Evolutionary conservation across 2,888 invertebrate species (phyloP).

Genomic region (Cerceris ruficornis): DNA sequence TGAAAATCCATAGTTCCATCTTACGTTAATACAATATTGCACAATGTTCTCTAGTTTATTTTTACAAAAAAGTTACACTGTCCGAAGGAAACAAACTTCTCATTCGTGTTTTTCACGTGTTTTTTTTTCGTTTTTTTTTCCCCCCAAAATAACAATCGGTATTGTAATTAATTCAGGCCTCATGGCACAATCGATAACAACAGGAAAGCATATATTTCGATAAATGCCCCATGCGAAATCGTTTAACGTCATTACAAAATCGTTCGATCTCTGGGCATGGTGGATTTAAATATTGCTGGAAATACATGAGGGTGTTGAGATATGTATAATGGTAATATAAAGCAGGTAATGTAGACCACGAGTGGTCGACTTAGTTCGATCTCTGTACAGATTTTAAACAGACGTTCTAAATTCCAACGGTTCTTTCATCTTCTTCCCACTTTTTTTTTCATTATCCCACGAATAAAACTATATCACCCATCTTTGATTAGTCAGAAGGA

Average conservation of each 20-base stretch:
- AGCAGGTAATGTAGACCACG: conserved; percentile 58
- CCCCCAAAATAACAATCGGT: conserved; percentile 10
- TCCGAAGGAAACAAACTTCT: conserved; percentile 33
- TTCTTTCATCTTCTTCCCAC: conserved; percentile 10
- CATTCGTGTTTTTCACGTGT: conserved; percentile 7
- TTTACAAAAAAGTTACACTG: conserved; percentile 28
- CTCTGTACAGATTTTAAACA: conserved; percentile 44
- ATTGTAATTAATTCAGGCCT: conserved; percentile 30
- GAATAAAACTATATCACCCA: not conserved
- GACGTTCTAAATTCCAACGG: conserved; percentile 25
- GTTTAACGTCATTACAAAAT: conserved; percentile 36
- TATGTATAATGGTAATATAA: conserved; percentile 52
- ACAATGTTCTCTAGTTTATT: too few relatives aligned
- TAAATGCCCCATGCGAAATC: conserved; percentile 29
- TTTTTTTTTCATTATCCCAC: conserved; percentile 16
- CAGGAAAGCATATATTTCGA: conserved; percentile 31
- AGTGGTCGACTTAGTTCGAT: conserved; percentile 39
- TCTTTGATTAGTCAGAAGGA: conserved; percentile 17
- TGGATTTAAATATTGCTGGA: conserved; percentile 51
- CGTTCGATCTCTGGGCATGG: conserved; percentile 32
- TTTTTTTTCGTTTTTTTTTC: conserved; percentile 24
- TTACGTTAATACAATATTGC: too few relatives aligned
- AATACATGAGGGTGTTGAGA: conserved; percentile 45
- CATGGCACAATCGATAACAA: conserved; percentile 20
- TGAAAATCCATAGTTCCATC: not conserved